These are phyloP conservation scores for Nymphicus hollandicus DNA, from an alignment of 2,113 vertebrate genomes.

Conservation along the genomic window DNA sequence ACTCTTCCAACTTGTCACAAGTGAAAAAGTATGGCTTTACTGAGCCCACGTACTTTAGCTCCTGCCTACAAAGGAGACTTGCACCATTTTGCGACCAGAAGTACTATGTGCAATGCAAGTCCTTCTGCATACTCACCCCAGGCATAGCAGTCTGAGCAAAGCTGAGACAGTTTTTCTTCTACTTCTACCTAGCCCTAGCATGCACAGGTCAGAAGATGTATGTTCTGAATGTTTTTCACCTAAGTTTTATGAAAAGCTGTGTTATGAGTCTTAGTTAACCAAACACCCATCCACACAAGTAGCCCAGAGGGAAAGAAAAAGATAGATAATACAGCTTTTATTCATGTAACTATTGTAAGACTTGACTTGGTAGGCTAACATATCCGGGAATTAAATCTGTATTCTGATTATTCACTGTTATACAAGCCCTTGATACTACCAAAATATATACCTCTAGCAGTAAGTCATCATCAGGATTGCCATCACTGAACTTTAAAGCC, in stretches of 20 bases:
- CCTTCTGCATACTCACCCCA: background rate
- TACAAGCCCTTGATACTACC: background rate
- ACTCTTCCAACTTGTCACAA: background rate
- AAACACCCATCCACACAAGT: background rate
- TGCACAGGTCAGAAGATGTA: background rate
- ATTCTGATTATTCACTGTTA: constrained; percentile 45
- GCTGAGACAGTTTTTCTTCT: background rate
- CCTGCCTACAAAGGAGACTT: background rate
- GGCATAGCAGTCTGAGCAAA: background rate
- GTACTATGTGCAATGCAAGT: background rate
- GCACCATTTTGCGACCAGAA: background rate
- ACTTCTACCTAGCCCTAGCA: background rate
- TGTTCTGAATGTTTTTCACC: background rate
- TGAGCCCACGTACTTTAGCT: background rate
- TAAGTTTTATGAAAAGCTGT: background rate
- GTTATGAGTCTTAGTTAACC: background rate
- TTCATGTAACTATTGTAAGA: background rate
- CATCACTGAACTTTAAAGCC: constrained; percentile 49
- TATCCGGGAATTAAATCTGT: constrained; percentile 9
- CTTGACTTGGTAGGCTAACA: background rate
- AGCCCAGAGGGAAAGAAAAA: background rate
- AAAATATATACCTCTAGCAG: constrained; percentile 4
- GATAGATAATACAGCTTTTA: background rate
- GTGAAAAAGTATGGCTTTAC: background rate
- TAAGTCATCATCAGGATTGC: constrained; percentile 35